A percentile compares a stretch with the other conserved stretches of the same genome.
These are phyloP conservation scores for Onychomys arenicola DNA, from an alignment of 2,797 vertebrate genomes.

Conservation along the genomic window DNA sequence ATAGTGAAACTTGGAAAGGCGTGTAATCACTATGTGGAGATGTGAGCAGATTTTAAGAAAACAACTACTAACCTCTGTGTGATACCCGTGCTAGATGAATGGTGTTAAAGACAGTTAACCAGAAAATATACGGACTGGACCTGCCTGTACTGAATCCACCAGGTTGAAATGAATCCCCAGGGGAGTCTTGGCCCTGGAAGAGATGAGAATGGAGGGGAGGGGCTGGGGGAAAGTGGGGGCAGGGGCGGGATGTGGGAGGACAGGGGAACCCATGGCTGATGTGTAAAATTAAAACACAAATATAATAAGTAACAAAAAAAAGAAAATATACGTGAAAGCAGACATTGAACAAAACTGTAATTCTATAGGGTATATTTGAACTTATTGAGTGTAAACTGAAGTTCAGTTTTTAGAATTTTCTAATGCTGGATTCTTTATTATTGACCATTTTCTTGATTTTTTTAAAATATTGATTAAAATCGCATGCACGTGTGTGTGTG, in stretches of 20 bases:
- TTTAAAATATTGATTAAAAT: neutral
- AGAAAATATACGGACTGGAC: neutral
- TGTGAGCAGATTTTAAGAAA: neutral
- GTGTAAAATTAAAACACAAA: too few relatives aligned
- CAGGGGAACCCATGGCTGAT: too few relatives aligned
- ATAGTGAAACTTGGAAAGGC: neutral
- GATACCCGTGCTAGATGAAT: neutral
- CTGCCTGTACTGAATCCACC: too few relatives aligned
- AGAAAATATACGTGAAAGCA: constrained; percentile 15
- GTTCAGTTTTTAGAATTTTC: constrained; percentile 33
- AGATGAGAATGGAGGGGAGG: too few relatives aligned
- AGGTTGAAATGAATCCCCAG: too few relatives aligned
- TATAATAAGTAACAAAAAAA: too few relatives aligned
- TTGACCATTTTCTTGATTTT: neutral
- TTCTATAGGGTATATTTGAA: neutral
- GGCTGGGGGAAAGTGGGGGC: too few relatives aligned
- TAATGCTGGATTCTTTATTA: neutral
- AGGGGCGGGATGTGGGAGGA: too few relatives aligned
- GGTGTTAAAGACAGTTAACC: constrained; percentile 15
- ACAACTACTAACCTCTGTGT: neutral
- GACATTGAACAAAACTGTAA: neutral
- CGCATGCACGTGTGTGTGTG: neutral
- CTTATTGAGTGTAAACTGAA: neutral
- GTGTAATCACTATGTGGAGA: neutral
- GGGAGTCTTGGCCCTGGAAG: too few relatives aligned